Base-by-base conservation (phyloP, 2,888 invertebrate genomes). In the Phengaris arion region DNA sequence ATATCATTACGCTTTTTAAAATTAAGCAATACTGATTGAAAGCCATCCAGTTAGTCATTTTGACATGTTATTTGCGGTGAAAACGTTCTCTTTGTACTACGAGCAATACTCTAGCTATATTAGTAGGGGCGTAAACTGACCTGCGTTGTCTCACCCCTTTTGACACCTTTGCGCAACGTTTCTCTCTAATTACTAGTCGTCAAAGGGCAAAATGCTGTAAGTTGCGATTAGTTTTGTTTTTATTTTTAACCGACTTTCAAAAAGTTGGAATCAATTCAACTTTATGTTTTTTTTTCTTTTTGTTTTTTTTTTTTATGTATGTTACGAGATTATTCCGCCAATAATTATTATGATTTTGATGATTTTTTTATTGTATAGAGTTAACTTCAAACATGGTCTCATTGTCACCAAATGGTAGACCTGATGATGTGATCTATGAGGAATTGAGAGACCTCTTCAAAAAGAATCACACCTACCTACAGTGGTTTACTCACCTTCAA, bases 61-160 rank as follows among this genome's bases (percentile, higher is more conserved):
- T 64, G 13, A 12, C 35, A 54, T 54, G 22, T 72, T 52, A 70
- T 70, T 70, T 72, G 54, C 54, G 12, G 35, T 12, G 12, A 72
- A 72, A 52, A 35, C 72, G 22, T 72, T 52, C 72, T 72, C 52
- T 74, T 74, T 45, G 45, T 45, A 74, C 69, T 70, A 69, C 54
- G 55, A 70, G 57, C 74, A 75, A 57, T 69, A 75, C 72, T 64
- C 45, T 46, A 72, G 59, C 15, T 70, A 75, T 69, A 75, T 57
- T 78, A 78, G 76, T 69, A 74, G 35, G 55, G 74, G 79, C 83
- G 83, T 84, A 83, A 85, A 84, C 80, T 82, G 83, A 87, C 83
- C 84, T 80, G 81, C 76, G 79, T 80, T 77, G 84, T 87, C 83
- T 90, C 89, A 89, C 89, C 92, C 91, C 89, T 91, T 92, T 92